Base-by-base conservation (phyloP, 2,113 vertebrate species). In the Beaufortia kweichowensis region DNA sequence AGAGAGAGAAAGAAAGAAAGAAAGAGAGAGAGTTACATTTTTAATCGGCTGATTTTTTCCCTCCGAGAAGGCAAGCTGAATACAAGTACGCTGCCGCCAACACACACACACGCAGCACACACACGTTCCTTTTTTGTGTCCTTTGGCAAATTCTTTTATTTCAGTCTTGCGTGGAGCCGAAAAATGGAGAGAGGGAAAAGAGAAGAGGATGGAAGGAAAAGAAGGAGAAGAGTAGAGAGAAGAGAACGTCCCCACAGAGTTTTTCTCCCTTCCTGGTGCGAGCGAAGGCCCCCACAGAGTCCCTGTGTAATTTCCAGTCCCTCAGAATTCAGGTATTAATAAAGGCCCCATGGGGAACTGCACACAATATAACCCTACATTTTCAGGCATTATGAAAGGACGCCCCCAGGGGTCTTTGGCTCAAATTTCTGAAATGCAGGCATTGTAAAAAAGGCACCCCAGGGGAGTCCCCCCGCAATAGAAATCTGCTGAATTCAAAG, bases 311-410 rank as follows among this genome's bases (percentile, higher is more conserved):
- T 98, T 98, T 98, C 95, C 93, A 97, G 95, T 94, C 96, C 94
- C 95, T 96, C 96, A 96, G 96, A 98, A 98, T 98, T 95, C 96
- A 98, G 97, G 97, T 98, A 98, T 98, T 98, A 98, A 98, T 98
- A 98, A 98, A 98, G 96, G 94, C 95, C 96, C 95, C 97, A 96
- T 96, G 95, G 96, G 96, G 95, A 96, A 95, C 93, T 94, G 95
- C 95, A 95, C 88, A 98, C 96, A 98, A 98, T 98, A 97, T 98
- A 98, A 98, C 96, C 96, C 96, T 98, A 97, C 96, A 98, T 98
- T 98, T 98, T 96, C 94, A 98, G 96, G 96, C 96, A 98, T 98
- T 98, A 98, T 98, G 96, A 98, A 98, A 98, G 96, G 95, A 96
- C 89, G 95, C 94, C 95, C 95, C 96, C 95, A 97, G 95, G 94